A percentile compares a stretch with the other conserved stretches of the same genome.
Conservation (phyloP, 2,797 vertebrate species). For the Cirrhinus mrigala region DNA sequence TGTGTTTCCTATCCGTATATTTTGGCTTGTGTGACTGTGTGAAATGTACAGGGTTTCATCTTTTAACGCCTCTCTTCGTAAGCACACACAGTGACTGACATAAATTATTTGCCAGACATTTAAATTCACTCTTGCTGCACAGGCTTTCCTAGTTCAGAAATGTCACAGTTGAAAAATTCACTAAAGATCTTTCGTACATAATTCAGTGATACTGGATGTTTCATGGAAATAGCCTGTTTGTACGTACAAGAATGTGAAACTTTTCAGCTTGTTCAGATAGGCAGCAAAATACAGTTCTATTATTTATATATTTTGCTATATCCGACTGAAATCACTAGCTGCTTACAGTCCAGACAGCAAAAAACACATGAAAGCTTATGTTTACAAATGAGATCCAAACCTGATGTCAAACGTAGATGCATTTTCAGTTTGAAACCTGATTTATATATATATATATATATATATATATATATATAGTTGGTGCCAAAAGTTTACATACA, state of each 20-base stretch:
- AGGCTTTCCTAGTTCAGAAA: not conserved
- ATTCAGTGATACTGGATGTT: constrained; percentile 23
- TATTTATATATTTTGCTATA: not conserved
- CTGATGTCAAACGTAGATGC: not conserved
- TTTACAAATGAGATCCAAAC: not conserved
- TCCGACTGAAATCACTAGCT: not conserved
- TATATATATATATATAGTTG: no score
- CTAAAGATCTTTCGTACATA: constrained; percentile 11
- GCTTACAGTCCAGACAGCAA: not conserved
- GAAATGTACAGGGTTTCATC: constrained; percentile 59
- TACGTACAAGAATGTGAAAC: not conserved
- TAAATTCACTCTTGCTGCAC: constrained; percentile 58
- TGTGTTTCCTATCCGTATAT: constrained; percentile 59
- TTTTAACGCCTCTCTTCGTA: constrained; percentile 68
- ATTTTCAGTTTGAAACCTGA: not conserved
- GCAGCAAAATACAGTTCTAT: not conserved
- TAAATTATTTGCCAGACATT: constrained; percentile 67
- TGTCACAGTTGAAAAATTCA: constrained; percentile 3
- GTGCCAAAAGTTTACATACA: no score
- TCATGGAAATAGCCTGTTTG: not conserved
- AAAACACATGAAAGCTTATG: not conserved
- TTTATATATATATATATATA: no score
- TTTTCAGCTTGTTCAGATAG: not conserved
- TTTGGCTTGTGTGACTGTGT: constrained; percentile 68
- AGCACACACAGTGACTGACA: constrained; percentile 65